These are phyloP conservation scores for Drosophila pachea DNA, from an alignment of 1,140 invertebrate genomes.

Conservation along the genomic window DNA sequence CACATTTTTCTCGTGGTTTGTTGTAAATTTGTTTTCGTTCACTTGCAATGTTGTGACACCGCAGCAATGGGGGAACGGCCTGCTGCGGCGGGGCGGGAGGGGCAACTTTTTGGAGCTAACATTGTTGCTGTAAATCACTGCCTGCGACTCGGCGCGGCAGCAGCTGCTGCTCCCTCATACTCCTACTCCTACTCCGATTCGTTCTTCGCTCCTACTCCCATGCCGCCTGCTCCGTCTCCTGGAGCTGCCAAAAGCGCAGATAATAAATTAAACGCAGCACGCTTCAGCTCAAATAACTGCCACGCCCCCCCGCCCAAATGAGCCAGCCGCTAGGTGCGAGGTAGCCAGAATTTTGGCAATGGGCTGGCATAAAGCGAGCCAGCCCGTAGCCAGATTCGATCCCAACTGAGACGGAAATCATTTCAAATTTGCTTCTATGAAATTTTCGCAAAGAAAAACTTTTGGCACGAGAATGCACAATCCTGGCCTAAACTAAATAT, in stretches of 20 bases:
- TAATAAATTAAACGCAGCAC: conserved; percentile 75
- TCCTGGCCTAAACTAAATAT: no score
- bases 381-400: not conserved
- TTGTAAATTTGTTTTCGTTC: conserved; percentile 77
- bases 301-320: conserved; percentile 10
- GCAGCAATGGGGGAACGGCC: conserved; percentile 22
- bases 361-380: conserved; percentile 4
- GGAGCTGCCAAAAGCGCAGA: conserved; percentile 52
- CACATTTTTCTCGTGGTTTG: conserved; percentile 73
- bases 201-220: no score
- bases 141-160: conserved; percentile 59
- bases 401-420: no score
- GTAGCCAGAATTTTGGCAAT: not conserved
- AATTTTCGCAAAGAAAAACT: no score
- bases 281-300: conserved; percentile 41
- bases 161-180: conserved; percentile 30
- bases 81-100: not conserved
- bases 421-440: no score
- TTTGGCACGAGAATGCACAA: no score
- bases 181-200: no score
- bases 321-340: conserved; percentile 12
- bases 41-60: conserved; percentile 73
- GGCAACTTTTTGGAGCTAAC: conserved; percentile 37
- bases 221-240: not conserved
- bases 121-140: conserved; percentile 67